phyloP scores from a whole-genome alignment of 2,797 vertebrate genomes.

The Pteronotus mesoamericanus region DNA sequence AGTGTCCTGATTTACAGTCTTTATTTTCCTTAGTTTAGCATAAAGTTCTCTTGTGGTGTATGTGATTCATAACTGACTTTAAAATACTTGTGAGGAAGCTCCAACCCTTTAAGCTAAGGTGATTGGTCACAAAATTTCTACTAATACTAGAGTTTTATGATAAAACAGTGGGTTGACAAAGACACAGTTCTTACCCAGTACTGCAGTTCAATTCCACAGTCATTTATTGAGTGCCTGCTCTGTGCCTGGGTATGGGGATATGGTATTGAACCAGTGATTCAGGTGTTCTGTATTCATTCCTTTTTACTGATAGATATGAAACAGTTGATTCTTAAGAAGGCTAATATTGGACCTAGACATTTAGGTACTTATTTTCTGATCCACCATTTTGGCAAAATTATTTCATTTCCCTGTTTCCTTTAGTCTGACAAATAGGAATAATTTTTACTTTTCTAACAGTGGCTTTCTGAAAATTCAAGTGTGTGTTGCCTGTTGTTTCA shows the following conservation, averaged over 20 bases:
- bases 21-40: not conserved
- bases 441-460: not conserved
- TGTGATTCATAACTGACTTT: not conserved
- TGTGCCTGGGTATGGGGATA: not conserved
- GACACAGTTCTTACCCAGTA: not conserved
- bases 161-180: not conserved
- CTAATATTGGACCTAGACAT: not conserved
- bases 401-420: not conserved
- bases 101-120: not conserved
- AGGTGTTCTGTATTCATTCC: not conserved
- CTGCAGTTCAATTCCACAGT: not conserved
- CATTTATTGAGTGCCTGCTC: not conserved
- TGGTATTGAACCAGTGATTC: not conserved
- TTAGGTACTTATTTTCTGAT: constrained; percentile 18
- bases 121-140: not conserved
- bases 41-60: not conserved
- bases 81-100: not conserved
- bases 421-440: not conserved
- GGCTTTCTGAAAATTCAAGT: not conserved
- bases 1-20: not conserved
- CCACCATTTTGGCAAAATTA: not conserved
- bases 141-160: not conserved
- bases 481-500: not conserved
- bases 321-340: not conserved
- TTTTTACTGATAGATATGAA: not conserved